Conservation (phyloP, 2,888 invertebrate genomes). For the Folsomia manolachei region DNA sequence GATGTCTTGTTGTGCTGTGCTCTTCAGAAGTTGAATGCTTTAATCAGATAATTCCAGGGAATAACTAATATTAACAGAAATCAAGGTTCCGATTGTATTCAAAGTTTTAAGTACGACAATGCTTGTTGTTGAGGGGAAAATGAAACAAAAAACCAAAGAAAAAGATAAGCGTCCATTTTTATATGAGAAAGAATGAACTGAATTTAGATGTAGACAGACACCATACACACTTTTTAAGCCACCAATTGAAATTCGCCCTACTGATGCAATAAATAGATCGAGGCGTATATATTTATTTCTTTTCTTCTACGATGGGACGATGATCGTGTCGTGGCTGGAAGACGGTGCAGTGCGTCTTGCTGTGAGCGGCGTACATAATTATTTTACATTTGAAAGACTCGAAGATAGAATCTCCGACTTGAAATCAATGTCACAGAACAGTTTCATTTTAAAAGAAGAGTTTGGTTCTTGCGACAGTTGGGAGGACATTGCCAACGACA, state of each 20-base stretch:
- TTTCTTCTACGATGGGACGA: neutral
- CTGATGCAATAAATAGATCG: conserved; percentile 7
- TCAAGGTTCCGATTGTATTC: neutral
- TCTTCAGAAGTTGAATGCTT: neutral
- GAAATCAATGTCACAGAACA: conserved; percentile 48
- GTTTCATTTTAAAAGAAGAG: conserved; percentile 21
- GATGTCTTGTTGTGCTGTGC: neutral
- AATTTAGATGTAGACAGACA: neutral
- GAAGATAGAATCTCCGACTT: conserved; percentile 49
- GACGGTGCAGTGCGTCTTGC: conserved; percentile 21
- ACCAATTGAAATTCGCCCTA: no score
- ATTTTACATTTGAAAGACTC: conserved; percentile 50
- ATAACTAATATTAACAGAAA: neutral
- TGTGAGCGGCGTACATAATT: conserved; percentile 49
- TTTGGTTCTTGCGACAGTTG: conserved; percentile 26
- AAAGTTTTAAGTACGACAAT: neutral
- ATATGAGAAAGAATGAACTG: neutral
- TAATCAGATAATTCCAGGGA: conserved; percentile 1
- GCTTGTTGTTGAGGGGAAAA: no score
- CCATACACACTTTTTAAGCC: no score
- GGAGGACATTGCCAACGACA: conserved; percentile 15
- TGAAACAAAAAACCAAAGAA: no score
- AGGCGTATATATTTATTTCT: no score
- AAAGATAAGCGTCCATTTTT: no score
- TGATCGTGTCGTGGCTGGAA: neutral